These are phyloP conservation scores for Pherbina coryleti DNA, from an alignment of 2,888 invertebrate genomes.

Conservation along the genomic window DNA sequence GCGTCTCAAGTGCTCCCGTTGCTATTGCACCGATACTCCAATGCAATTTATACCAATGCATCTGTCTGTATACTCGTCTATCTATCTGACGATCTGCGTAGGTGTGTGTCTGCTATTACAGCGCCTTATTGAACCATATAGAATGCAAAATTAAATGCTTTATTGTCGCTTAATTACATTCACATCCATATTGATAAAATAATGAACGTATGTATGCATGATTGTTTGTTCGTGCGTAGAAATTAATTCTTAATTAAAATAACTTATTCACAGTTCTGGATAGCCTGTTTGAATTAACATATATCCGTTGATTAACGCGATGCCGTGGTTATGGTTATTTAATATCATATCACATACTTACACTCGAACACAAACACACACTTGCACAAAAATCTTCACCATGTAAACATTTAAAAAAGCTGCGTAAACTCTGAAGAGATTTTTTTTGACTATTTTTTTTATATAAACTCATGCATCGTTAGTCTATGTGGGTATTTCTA, in stretches of 20 bases:
- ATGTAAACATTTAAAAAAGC: too few species aligned
- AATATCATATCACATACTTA: background rate
- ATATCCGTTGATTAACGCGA: constrained; percentile 60
- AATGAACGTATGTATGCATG: background rate
- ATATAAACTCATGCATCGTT: too few species aligned
- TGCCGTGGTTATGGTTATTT: constrained; percentile 22
- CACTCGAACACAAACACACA: background rate
- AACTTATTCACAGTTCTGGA: constrained; percentile 52
- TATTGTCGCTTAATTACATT: constrained; percentile 9
- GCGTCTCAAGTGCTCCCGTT: background rate
- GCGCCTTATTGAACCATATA: constrained; percentile 2
- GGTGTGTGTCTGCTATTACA: background rate
- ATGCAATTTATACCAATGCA: background rate
- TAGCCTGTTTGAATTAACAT: constrained; percentile 61
- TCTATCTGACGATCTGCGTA: constrained; percentile 15
- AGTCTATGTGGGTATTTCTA: too few species aligned
- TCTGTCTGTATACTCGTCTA: constrained; percentile 10
- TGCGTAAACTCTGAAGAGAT: too few species aligned
- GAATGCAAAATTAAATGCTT: constrained; percentile 21
- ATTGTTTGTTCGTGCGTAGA: constrained; percentile 38
- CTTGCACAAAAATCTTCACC: too few species aligned
- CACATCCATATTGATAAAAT: background rate
- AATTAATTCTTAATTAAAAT: constrained; percentile 63
- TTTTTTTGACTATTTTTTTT: too few species aligned
- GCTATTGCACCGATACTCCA: background rate